Evolutionary conservation across 92 coral and sea anemone species (phyloP).

Genomic region (Metridium senile): DNA sequence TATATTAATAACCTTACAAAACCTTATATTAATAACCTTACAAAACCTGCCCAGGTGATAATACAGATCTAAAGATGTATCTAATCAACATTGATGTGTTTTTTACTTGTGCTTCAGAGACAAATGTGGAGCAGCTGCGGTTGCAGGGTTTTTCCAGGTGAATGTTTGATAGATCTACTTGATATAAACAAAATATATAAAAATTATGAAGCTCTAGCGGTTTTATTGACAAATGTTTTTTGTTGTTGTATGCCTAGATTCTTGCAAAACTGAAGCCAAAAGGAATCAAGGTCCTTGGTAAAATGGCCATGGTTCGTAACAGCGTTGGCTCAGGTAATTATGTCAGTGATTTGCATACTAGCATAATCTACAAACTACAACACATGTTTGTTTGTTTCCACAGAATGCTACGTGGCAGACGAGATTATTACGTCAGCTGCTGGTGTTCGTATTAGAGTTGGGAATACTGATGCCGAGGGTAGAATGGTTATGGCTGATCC

Average conservation of each 20-base stretch:
- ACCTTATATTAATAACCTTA: too few species aligned
- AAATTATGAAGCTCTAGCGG: too few species aligned
- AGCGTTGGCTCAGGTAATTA: conserved; percentile 97
- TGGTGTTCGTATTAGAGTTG: conserved; percentile 87
- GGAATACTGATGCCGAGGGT: conserved; percentile 98
- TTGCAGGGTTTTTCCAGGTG: conserved; percentile 99
- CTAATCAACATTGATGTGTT: too few species aligned
- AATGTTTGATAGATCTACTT: too few species aligned
- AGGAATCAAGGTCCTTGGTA: conserved; percentile 89
- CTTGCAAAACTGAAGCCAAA: conserved; percentile 79
- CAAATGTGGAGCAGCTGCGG: conserved; percentile 98
- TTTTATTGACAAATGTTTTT: too few species aligned
- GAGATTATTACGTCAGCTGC: conserved; percentile 96
- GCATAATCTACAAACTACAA: not conserved
- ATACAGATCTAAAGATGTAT: too few species aligned
- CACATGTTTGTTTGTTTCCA: not conserved
- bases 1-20: too few species aligned
- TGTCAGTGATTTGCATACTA: too few species aligned
- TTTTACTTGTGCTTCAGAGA: not conserved
- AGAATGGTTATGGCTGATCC: conserved; percentile 96
- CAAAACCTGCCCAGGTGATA: too few species aligned
- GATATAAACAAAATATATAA: too few species aligned
- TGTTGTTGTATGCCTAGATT: conserved; percentile 50
- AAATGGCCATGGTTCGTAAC: conserved; percentile 98
- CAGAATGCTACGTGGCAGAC: conserved; percentile 92